Evolutionary conservation across 2,113 vertebrate species (phyloP), one percentile per base, ranked within the genome.

Genomic region (Festucalex cinctus): DNA sequence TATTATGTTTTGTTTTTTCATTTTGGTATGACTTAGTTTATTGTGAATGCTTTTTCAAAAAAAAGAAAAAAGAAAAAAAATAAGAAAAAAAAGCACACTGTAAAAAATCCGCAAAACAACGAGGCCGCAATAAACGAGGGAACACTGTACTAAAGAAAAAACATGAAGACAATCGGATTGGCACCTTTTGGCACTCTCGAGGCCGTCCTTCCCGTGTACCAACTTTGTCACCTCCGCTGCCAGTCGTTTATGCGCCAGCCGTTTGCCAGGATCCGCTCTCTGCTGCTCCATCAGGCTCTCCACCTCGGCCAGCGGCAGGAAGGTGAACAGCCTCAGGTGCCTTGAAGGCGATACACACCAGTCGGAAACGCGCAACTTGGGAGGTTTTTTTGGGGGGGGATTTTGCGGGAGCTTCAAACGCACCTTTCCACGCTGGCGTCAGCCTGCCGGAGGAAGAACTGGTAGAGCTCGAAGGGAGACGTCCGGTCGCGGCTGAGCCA

Each of bases 151-250:
- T n/a, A n/a, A n/a, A n/a, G n/a, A n/a, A n/a, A n/a, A n/a, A n/a
- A n/a, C n/a, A n/a, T n/a, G n/a, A n/a, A n/a, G n/a, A n/a, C n/a
- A n/a, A n/a, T n/a, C n/a, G n/a, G n/a, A n/a, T n/a, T n/a, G n/a
- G n/a, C n/a, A n/a, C 97, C 96, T 96, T 79, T 97, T 99, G 16
- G 97, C 96, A 46, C 93, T 94, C 73, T 95, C 94, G 1, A 99
- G 85, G 3, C 97, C 97, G 28, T 96, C 94, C 79, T 91, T 94
- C 1, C 96, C 96, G 54, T 99, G 97, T 67, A 98, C 95, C 35
- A 99, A 91, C 68, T 98, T 98, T 6, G 95, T 98, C 61, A 99
- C 95, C 89, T 99, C 97, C 3, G 95, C 94, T 6, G 97, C 97
- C 63, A 99, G 93, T 6, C 96, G 92, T 70, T 95, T 98, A 59